Conservation (phyloP, 2,888 invertebrate genomes). For the Plutella xylostella region DNA sequence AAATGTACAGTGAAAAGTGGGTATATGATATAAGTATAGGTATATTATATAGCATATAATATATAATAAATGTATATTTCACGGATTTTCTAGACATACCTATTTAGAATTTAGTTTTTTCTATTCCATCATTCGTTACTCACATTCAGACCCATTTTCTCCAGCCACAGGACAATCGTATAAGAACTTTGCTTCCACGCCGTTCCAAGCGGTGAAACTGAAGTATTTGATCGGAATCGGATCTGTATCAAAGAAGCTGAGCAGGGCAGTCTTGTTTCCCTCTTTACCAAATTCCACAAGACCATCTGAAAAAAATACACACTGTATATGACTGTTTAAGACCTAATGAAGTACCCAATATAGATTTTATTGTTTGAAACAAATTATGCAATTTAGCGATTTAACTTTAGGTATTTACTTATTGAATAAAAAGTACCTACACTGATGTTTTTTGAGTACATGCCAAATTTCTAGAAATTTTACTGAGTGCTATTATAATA, state of each 20-base stretch:
- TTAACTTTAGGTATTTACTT: neutral
- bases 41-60: neutral
- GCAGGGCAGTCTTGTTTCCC: constrained; percentile 68
- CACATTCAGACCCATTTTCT: constrained; percentile 21
- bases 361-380: neutral
- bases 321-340: neutral
- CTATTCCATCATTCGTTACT: constrained; percentile 8
- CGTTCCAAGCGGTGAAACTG: constrained; percentile 77
- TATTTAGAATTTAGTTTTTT: neutral
- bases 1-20: neutral
- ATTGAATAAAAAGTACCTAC: neutral
- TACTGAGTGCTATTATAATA: neutral
- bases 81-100: neutral
- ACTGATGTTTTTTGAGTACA: neutral
- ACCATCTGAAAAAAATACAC: constrained; percentile 56
- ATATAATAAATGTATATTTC: neutral
- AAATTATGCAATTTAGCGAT: neutral
- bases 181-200: constrained; percentile 75
- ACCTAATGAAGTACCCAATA: neutral
- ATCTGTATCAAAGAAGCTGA: constrained; percentile 70
- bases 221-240: constrained; percentile 74
- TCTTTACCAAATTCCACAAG: constrained; percentile 72
- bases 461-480: neutral
- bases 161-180: constrained; percentile 71
- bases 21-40: neutral